A percentile compares a stretch with the other conserved stretches of the same genome.
phyloP scores from a whole-genome alignment of 2,888 invertebrate species.

The Hypselothyrea guttata region DNA sequence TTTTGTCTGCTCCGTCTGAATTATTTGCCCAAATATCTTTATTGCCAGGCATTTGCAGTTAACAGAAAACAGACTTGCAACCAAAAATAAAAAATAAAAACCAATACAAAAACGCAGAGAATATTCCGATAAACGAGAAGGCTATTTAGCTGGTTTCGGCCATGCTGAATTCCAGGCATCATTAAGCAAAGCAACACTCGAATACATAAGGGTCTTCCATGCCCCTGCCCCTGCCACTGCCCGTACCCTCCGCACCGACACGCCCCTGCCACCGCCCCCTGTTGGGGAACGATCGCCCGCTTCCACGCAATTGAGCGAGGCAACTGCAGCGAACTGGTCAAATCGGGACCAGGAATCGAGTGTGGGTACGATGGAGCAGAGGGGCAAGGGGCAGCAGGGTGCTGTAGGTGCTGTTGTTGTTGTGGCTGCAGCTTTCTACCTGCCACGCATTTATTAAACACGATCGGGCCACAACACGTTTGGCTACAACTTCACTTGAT shows the following conservation, averaged over 20 bases:
- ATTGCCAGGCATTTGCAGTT: slow-evolving; percentile 56
- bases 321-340: slow-evolving; percentile 47
- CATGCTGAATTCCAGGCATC: slow-evolving; percentile 80
- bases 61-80: slow-evolving; percentile 17
- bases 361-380: not conserved
- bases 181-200: slow-evolving; percentile 63
- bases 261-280: not conserved
- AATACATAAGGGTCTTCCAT: slow-evolving; percentile 65
- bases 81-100: slow-evolving; percentile 7
- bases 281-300: too few relatives aligned
- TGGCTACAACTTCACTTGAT: slow-evolving; percentile 74
- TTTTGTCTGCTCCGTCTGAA: slow-evolving; percentile 24
- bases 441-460: slow-evolving; percentile 77
- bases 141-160: slow-evolving; percentile 60
- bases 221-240: not conserved
- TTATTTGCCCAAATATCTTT: slow-evolving; percentile 70
- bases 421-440: slow-evolving; percentile 58
- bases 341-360: slow-evolving; percentile 33
- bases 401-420: slow-evolving; percentile 8
- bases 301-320: slow-evolving; percentile 48
- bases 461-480: slow-evolving; percentile 66
- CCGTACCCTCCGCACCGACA: not conserved
- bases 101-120: slow-evolving; percentile 16
- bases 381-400: not conserved
- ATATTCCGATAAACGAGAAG: slow-evolving; percentile 57